phyloP scores from a whole-genome alignment of 1,140 invertebrate species.

The Hormaphis cornu region DNA sequence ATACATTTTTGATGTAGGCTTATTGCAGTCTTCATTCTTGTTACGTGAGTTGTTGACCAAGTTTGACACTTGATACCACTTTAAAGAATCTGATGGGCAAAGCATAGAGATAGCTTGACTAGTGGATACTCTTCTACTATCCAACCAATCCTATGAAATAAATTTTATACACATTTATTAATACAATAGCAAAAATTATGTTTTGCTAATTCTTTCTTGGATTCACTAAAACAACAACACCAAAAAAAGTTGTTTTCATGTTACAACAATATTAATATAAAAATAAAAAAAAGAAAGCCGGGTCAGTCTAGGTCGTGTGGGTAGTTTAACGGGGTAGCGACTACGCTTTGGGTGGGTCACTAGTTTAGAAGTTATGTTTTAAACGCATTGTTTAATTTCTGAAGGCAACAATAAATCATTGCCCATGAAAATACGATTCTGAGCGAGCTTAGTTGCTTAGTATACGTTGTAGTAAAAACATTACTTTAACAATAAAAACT shows the following conservation, averaged over 20 bases:
- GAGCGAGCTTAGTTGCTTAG: no score
- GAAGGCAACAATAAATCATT: no score
- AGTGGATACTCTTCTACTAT: conserved; percentile 50
- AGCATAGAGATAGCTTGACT: conserved; percentile 49
- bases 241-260: background rate
- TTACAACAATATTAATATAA: background rate
- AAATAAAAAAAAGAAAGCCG: no score
- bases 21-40: conserved; percentile 58
- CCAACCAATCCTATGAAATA: conserved; percentile 54
- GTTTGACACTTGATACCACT: conserved; percentile 60
- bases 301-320: no score
- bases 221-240: background rate
- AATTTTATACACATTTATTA: conserved; percentile 35
- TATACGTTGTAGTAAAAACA: no score
- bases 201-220: background rate
- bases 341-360: no score
- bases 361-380: no score
- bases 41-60: conserved; percentile 63
- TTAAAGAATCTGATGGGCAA: conserved; percentile 46
- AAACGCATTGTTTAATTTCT: no score
- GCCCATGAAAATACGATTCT: no score
- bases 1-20: conserved; percentile 41
- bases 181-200: background rate
- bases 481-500: no score
- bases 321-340: no score